Evolutionary conservation across 2,888 invertebrate genomes (phyloP).

Genomic region (Eupithecia subfuscata): DNA sequence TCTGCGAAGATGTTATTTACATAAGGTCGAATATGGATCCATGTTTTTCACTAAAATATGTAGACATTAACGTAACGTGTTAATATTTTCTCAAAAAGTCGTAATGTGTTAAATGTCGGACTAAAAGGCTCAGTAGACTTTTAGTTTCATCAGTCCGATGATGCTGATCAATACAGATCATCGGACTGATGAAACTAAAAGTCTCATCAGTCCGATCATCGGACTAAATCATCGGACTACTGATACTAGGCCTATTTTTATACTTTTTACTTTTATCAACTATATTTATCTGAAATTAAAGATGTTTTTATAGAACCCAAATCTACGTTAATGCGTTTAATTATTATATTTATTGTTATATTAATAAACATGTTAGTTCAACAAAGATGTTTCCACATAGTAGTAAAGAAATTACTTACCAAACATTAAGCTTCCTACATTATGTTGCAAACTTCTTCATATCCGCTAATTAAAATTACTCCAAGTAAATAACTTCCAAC

Average conservation of each 20-base stretch:
- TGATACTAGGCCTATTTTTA: too few relatives aligned
- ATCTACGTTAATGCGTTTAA: neutral
- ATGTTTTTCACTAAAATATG: neutral
- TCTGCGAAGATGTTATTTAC: neutral
- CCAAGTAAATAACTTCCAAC: neutral
- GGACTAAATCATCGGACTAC: too few relatives aligned
- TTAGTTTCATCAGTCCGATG: too few relatives aligned
- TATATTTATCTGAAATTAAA: neutral
- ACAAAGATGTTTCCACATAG: neutral
- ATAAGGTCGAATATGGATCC: slow-evolving; percentile 1
- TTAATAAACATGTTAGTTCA: neutral
- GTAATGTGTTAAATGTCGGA: too few relatives aligned
- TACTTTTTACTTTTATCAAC: too few relatives aligned
- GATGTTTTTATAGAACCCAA: neutral
- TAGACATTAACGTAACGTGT: neutral
- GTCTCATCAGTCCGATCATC: too few relatives aligned
- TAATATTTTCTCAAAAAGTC: too few relatives aligned
- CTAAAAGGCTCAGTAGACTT: too few relatives aligned
- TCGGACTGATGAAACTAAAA: too few relatives aligned
- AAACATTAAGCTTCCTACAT: neutral
- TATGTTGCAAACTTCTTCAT: neutral
- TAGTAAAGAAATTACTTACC: neutral
- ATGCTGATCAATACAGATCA: too few relatives aligned
- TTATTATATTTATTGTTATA: too few relatives aligned
- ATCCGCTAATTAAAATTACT: neutral